Conservation (phyloP, 2,113 vertebrate species). For the Pagrus major region DNA sequence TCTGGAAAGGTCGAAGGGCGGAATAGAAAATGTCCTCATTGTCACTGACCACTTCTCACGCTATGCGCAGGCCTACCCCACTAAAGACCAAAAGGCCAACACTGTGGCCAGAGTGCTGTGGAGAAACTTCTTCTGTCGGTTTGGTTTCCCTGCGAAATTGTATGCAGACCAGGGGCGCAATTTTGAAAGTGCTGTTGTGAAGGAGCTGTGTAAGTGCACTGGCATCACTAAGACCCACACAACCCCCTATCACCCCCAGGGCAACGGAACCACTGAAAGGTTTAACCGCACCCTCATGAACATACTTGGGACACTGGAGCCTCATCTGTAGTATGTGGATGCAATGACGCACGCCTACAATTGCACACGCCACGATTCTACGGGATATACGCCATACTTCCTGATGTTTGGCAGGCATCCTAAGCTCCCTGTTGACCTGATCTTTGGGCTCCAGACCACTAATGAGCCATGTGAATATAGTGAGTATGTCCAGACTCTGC, state of each 20-base stretch:
- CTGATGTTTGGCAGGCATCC: conserved; percentile 23
- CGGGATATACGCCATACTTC: conserved; percentile 1
- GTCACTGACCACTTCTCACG: conserved; percentile 31
- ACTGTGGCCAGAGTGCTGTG: too few relatives aligned
- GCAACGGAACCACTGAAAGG: conserved; percentile 16
- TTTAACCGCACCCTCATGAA: neutral
- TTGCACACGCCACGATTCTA: neutral
- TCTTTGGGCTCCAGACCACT: neutral
- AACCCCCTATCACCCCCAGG: neutral
- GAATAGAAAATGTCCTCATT: conserved; percentile 24
- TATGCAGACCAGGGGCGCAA: too few relatives aligned
- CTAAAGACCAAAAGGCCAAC: conserved; percentile 19
- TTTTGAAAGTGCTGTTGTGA: conserved; percentile 32
- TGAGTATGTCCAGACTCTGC: conserved; percentile 16
- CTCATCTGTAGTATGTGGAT: neutral
- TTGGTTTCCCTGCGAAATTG: too few relatives aligned
- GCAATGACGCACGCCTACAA: conserved; percentile 27
- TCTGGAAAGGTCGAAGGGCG: conserved; percentile 12
- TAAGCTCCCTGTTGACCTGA: conserved; percentile 17
- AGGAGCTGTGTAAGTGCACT: conserved; percentile 12
- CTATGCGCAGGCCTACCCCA: conserved; percentile 26
- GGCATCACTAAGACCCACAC: conserved; percentile 16
- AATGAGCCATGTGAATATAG: neutral
- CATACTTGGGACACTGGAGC: conserved; percentile 23
- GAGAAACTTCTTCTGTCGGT: too few relatives aligned